Percentiles rank a stretch among this genome's conserved stretches.
Conservation (phyloP, 2,113 vertebrate species). For the Phodopus roborovskii region DNA sequence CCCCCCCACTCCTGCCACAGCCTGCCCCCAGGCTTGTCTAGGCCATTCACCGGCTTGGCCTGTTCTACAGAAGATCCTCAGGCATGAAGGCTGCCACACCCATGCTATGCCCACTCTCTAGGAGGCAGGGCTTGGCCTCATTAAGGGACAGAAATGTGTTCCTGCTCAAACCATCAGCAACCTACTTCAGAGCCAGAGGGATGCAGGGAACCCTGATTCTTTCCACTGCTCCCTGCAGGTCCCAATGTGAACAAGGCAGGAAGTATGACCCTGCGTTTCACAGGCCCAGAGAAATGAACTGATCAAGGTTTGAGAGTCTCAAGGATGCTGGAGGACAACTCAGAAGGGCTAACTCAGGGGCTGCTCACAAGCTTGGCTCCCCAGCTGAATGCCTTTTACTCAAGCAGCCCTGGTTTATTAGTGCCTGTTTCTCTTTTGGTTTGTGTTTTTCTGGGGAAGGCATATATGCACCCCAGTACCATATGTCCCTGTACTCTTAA, state of each 20-base stretch:
- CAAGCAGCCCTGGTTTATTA: not conserved
- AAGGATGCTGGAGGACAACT: not conserved
- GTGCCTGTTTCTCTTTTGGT: not conserved
- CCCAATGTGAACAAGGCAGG: not conserved
- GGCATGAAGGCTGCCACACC: not conserved
- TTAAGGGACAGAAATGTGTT: not conserved
- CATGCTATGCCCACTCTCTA: not conserved
- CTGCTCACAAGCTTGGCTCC: not conserved
- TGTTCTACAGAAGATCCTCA: slow-evolving; percentile 24
- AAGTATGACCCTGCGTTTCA: not conserved
- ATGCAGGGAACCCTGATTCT: no score
- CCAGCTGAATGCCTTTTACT: not conserved
- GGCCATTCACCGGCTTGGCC: slow-evolving; percentile 10
- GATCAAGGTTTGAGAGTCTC: not conserved
- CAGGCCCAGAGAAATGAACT: not conserved
- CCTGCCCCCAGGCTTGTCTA: slow-evolving; percentile 55
- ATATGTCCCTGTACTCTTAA: not conserved
- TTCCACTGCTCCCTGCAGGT: no score
- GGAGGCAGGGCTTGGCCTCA: not conserved
- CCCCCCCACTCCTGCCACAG: not conserved
- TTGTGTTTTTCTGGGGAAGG: not conserved
- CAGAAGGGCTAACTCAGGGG: not conserved
- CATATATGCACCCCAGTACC: not conserved
- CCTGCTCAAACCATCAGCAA: no score
- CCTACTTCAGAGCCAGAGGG: no score